Evolutionary conservation across 2,888 invertebrate species (phyloP).

Genomic region (Catocala sponsa): DNA sequence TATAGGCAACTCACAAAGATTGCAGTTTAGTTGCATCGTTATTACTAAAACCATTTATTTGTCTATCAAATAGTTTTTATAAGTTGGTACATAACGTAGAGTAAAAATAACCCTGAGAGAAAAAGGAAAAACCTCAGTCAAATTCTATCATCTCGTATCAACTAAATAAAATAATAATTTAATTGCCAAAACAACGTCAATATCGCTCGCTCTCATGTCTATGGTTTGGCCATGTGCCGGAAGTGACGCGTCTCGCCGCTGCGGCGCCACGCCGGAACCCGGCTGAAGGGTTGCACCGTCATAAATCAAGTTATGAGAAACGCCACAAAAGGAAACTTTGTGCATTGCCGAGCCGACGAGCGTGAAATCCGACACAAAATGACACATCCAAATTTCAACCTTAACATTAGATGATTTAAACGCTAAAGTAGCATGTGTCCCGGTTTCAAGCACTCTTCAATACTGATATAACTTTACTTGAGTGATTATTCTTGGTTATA

Average conservation of each 20-base stretch:
- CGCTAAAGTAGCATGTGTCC: constrained; percentile 43
- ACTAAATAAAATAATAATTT: too few relatives aligned
- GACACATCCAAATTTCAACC: constrained; percentile 55
- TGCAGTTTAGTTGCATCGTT: too few relatives aligned
- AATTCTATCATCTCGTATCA: too few relatives aligned
- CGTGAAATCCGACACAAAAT: constrained; percentile 78
- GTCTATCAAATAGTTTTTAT: too few relatives aligned
- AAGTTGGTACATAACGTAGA: too few relatives aligned
- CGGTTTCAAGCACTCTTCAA: constrained; percentile 46
- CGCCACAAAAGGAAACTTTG: constrained; percentile 88
- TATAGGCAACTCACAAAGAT: too few relatives aligned
- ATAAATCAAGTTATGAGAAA: constrained; percentile 88
- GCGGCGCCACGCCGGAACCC: constrained; percentile 84
- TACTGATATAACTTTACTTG: constrained; percentile 60
- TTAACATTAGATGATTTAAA: constrained; percentile 57
- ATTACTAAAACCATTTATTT: too few relatives aligned
- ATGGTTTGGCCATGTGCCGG: constrained; percentile 53
- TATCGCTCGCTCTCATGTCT: constrained; percentile 42
- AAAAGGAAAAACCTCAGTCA: too few relatives aligned
- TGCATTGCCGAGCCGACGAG: constrained; percentile 85
- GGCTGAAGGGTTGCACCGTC: constrained; percentile 85
- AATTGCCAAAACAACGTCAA: too few relatives aligned
- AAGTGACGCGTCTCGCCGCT: constrained; percentile 83
- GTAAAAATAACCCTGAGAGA: too few relatives aligned
- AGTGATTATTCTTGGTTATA: constrained; percentile 67